phyloP scores from a whole-genome alignment of 2,113 vertebrate genomes.

The Ceratotherium simum region DNA sequence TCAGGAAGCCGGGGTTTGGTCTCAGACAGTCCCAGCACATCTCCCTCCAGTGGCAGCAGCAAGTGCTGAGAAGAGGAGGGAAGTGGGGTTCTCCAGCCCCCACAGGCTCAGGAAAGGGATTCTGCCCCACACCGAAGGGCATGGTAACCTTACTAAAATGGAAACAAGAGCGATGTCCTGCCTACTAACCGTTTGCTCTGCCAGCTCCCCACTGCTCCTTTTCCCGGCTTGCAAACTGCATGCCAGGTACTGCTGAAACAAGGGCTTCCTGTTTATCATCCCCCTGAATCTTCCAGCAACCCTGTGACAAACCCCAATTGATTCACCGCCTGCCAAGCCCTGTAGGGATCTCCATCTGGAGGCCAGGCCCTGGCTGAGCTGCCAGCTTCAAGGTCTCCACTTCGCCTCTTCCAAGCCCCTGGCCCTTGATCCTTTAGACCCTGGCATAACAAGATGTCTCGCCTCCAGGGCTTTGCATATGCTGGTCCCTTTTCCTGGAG shows the following conservation, averaged over 20 bases:
- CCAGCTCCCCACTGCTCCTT: not conserved
- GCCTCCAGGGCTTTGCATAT: not conserved
- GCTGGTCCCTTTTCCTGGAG: not conserved
- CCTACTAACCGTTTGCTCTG: not conserved
- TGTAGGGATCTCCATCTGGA: not conserved
- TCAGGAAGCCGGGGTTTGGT: not conserved
- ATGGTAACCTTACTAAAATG: not conserved
- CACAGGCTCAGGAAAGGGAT: not conserved
- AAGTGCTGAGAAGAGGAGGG: not conserved
- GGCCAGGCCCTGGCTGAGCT: not conserved
- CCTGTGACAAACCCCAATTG: slow-evolving; percentile 46
- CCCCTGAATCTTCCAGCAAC: slow-evolving; percentile 11
- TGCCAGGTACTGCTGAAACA: slow-evolving; percentile 36
- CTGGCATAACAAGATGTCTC: not conserved
- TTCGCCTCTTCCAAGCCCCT: not conserved
- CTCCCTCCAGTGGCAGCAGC: not conserved
- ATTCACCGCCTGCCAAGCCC: not conserved
- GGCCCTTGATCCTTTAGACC: not conserved
- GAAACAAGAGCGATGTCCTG: not conserved
- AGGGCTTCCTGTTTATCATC: slow-evolving; percentile 67
- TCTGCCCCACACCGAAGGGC: not conserved
- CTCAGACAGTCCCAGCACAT: not conserved
- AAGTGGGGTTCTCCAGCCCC: not conserved
- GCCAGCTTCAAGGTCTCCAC: not conserved
- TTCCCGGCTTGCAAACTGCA: not conserved